phyloP scores from a whole-genome alignment of 2,888 invertebrate species.

The Silvanus unidentatus region DNA sequence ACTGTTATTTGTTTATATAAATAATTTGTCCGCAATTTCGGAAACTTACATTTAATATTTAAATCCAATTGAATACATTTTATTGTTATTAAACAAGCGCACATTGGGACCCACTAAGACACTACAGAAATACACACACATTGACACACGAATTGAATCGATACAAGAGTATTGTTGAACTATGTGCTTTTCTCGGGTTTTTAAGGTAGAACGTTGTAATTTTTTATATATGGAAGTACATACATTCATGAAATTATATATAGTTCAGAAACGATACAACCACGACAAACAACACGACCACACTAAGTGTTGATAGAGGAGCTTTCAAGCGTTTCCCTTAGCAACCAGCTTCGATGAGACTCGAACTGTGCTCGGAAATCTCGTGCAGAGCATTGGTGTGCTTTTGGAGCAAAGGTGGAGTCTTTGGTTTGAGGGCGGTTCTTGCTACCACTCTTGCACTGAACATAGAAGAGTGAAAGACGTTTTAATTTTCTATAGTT shows the following conservation, averaged over 20 bases:
- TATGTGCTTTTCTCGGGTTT: background rate
- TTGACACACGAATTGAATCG: background rate
- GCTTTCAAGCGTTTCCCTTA: constrained; percentile 45
- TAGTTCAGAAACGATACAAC: constrained; percentile 31
- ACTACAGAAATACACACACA: constrained; percentile 7
- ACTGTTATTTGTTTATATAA: no score
- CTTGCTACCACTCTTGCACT: constrained; percentile 4
- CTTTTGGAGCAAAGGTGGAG: constrained; percentile 25
- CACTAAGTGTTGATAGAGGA: constrained; percentile 44
- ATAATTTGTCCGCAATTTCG: no score
- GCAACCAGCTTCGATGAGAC: constrained; percentile 40
- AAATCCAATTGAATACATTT: no score
- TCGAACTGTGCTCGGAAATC: constrained; percentile 34
- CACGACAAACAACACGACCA: constrained; percentile 43
- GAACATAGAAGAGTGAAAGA: constrained; percentile 25
- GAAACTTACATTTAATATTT: no score
- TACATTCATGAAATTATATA: background rate
- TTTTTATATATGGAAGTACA: constrained; percentile 13
- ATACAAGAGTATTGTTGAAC: background rate
- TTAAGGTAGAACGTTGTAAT: constrained; percentile 19
- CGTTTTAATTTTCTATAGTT: constrained; percentile 33
- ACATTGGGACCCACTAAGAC: background rate
- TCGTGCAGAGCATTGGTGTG: constrained; percentile 30
- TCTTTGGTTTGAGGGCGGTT: constrained; percentile 18
- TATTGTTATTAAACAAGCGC: no score